phyloP scores from a whole-genome alignment of 2,888 invertebrate genomes.

The Euzetes globulus region DNA sequence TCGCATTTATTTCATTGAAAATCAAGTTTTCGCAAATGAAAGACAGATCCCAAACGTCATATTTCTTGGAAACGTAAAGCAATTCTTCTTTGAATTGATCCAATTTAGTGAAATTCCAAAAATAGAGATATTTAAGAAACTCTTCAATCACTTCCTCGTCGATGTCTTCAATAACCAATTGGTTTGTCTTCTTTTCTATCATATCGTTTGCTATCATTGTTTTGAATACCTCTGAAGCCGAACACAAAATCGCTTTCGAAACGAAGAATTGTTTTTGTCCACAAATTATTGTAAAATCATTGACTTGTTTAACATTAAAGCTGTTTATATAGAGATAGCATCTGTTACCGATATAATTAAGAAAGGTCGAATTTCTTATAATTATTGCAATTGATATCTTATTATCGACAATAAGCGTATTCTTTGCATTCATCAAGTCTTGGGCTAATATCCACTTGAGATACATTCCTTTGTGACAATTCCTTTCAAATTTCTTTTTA shows the following conservation, averaged over 20 bases:
- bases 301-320: slow-evolving; percentile 3
- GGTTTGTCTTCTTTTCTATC: neutral
- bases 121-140: neutral
- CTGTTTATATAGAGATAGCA: no score
- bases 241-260: neutral
- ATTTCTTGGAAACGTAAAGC: neutral
- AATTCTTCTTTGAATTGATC: neutral
- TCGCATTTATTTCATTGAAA: neutral
- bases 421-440: no score
- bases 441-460: no score
- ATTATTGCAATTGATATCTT: no score
- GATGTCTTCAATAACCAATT: neutral
- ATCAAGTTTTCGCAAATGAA: neutral
- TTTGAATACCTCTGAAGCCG: neutral
- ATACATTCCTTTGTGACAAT: no score
- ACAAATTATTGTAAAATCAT: neutral
- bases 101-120: neutral
- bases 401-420: no score
- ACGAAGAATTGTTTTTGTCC: neutral
- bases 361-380: no score
- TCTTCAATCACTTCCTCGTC: neutral
- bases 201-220: neutral
- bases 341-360: no score
- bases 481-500: no score
- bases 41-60: neutral